Percentiles rank a stretch among this genome's conserved stretches.
phyloP scores from a whole-genome alignment of 2,888 invertebrate species.

The Cantharis flavilabris region DNA sequence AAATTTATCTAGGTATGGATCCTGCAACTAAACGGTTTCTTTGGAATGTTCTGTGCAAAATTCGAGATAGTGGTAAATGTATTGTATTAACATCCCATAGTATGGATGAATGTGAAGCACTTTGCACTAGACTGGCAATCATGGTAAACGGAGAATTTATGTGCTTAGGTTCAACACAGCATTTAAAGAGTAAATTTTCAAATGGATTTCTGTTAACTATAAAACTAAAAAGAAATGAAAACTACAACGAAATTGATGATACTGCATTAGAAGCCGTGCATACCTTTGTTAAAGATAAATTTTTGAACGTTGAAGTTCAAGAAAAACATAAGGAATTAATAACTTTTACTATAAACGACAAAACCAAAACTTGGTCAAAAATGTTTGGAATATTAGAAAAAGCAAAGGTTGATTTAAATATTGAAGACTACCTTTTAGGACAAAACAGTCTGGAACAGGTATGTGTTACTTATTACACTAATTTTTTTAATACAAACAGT shows the following conservation, averaged over 20 bases:
- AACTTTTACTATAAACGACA: conserved; percentile 70
- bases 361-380: conserved; percentile 68
- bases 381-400: conserved; percentile 78
- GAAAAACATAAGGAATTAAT: conserved; percentile 74
- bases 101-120: conserved; percentile 87
- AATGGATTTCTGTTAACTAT: conserved; percentile 58
- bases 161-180: conserved; percentile 81
- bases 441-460: conserved; percentile 82
- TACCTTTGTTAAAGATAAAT: conserved; percentile 43
- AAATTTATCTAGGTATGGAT: conserved; percentile 71
- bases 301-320: conserved; percentile 54
- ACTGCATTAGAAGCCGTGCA: conserved; percentile 33
- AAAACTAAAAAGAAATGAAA: conserved; percentile 51
- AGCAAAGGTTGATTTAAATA: conserved; percentile 52
- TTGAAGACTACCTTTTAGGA: conserved; percentile 82
- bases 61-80: conserved; percentile 72
- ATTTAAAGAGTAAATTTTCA: conserved; percentile 79
- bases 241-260: background rate
- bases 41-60: conserved; percentile 75
- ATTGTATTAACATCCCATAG: conserved; percentile 84
- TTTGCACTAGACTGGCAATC: conserved; percentile 79
- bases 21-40: conserved; percentile 79
- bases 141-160: conserved; percentile 84
- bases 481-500: too few species aligned
- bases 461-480: background rate